These are phyloP conservation scores for Aphelenchoides fujianensis DNA, from an alignment of 1,140 invertebrate species.

Conservation along the genomic window DNA sequence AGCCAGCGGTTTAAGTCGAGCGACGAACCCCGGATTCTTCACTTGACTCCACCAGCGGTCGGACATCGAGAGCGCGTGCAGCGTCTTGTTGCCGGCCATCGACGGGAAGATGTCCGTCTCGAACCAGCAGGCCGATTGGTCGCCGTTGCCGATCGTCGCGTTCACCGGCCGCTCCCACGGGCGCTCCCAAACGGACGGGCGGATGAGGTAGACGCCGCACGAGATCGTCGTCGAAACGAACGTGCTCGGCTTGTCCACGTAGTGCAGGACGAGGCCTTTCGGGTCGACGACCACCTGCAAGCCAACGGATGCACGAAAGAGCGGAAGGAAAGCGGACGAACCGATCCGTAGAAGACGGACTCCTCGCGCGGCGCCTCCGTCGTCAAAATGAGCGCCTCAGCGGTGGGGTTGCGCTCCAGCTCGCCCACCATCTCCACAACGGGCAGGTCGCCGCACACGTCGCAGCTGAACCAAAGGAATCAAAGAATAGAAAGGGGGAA, in stretches of 20 bases:
- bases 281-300: slow-evolving; percentile 56
- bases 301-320: too few relatives aligned
- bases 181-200: slow-evolving; percentile 78
- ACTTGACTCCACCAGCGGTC: slow-evolving; percentile 91
- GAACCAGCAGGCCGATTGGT: slow-evolving; percentile 68
- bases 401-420: slow-evolving; percentile 66
- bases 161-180: slow-evolving; percentile 62
- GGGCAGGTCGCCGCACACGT: slow-evolving; percentile 95
- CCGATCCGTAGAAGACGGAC: slow-evolving; percentile 52
- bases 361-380: slow-evolving; percentile 60
- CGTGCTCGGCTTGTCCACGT: slow-evolving; percentile 95
- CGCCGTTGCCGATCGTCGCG: slow-evolving; percentile 30
- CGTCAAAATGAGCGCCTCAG: slow-evolving; percentile 52
- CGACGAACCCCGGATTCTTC: slow-evolving; percentile 94
- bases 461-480: too few relatives aligned
- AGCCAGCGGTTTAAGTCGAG: too few relatives aligned
- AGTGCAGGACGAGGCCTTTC: slow-evolving; percentile 74
- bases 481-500: too few relatives aligned
- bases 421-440: slow-evolving; percentile 77
- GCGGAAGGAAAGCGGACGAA: background rate
- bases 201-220: slow-evolving; percentile 88
- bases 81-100: slow-evolving; percentile 74
- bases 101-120: slow-evolving; percentile 75
- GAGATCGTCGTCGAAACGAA: slow-evolving; percentile 94
- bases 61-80: slow-evolving; percentile 75